Base-by-base conservation (phyloP, 2,888 invertebrate genomes). In the Drosophila histrio region DNA sequence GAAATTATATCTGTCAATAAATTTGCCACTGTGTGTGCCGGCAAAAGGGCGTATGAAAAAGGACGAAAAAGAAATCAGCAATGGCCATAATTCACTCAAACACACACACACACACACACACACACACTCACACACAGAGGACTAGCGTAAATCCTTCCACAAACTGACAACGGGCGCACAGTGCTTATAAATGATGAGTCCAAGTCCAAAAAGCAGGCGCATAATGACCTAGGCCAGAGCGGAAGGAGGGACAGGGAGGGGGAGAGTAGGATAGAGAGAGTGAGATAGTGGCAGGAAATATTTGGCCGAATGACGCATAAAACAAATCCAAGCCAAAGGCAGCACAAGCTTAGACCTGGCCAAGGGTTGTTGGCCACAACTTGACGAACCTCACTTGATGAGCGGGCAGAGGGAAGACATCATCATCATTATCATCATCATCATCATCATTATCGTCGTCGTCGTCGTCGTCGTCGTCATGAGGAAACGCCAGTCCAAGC, bases 1-100 rank as follows among this genome's bases (percentile, higher is more conserved):
- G 86, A 86, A 88, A 88, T 88, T 87, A 88, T 88, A 84, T 86
- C 87, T 88, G 87, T 88, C 87, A 87, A 88, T 88, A 88, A 87
- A 88, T 88, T 87, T 88, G 87, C 88, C 87, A 86, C 87, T 88
- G 87, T 50, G 49, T 52, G 46, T 8, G 36, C 41, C 43, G 32
- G 24, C 50, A 38, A 52, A 56, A 63, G 67, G 64, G 73, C 69
- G 75, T 73, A 58, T 41, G 58, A 70, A 78, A 74, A 78, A 73
- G 77, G 72, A 73, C 79, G 72, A 72, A 79, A 81, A 86, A 70
- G 79, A 75, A 88, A 84, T 80, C 72, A 75, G 78, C 79, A 74
- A 76, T 77, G 80, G 73, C 84, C 82, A 89, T 89, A 89, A 89
- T 63, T 89, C 84, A 89, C 89, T 89, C 89, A 80, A 79, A 47